Percentiles rank a stretch among this genome's conserved stretches.
Evolutionary conservation across 2,113 vertebrate species (phyloP).

Genomic region (Steatornis caripensis): DNA sequence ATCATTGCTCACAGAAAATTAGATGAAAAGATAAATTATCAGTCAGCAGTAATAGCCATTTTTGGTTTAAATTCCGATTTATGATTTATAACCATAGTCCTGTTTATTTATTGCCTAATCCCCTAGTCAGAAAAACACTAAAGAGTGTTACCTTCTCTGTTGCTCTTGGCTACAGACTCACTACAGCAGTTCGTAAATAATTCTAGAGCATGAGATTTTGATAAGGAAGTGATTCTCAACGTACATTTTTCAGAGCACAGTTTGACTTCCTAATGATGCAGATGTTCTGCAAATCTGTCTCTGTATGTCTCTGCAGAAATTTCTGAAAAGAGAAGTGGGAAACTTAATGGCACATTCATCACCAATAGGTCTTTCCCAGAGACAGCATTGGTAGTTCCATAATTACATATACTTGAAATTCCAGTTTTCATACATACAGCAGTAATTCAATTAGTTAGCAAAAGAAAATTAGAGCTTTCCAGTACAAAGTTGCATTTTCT

Average conservation of each 20-base stretch:
- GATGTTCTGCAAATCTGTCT: not conserved
- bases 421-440: not conserved
- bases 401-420: not conserved
- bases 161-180: not conserved
- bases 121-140: not conserved
- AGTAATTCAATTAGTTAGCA: not conserved
- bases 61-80: not conserved
- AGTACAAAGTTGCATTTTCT: not conserved
- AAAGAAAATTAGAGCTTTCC: not conserved
- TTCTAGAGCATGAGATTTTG: not conserved
- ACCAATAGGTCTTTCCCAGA: not conserved
- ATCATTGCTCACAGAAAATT: not conserved
- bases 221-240: not conserved
- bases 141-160: not conserved
- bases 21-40: not conserved
- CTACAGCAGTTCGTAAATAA: not conserved
- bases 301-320: not conserved
- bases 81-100: not conserved
- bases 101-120: not conserved
- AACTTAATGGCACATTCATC: not conserved
- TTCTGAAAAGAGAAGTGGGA: not conserved
- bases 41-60: not conserved
- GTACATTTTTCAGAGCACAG: not conserved
- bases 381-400: not conserved
- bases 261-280: not conserved